Conservation (phyloP, 2,888 invertebrate species). For the Spatulosminthurus flaviceps region DNA sequence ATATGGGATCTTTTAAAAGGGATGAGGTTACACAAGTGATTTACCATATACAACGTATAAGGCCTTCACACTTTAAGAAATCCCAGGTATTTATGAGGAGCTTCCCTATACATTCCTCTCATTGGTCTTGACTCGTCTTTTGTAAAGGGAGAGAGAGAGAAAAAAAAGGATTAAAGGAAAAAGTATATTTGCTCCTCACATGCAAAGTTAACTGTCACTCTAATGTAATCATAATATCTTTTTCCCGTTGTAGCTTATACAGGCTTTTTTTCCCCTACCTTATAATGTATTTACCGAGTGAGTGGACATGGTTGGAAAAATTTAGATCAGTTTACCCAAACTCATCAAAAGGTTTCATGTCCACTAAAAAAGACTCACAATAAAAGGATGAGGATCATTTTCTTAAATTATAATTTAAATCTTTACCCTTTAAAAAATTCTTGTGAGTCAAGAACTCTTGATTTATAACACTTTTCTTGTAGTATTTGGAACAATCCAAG, state of each 20-base stretch:
- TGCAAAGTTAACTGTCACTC: constrained; percentile 41
- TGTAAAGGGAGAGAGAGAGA: constrained; percentile 32
- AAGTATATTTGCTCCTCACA: constrained; percentile 52
- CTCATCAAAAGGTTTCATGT: not conserved
- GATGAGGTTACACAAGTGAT: not conserved
- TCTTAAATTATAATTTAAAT: not conserved
- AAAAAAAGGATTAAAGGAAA: constrained; percentile 46
- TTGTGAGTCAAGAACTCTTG: too few relatives aligned
- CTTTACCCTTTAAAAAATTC: not conserved
- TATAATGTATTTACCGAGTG: too few relatives aligned
- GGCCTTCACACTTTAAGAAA: not conserved
- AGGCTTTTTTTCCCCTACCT: not conserved
- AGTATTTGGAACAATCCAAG: not conserved
- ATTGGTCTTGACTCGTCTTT: not conserved
- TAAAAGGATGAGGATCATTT: not conserved
- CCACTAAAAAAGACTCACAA: not conserved
- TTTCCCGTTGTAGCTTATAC: not conserved
- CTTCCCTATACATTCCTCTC: constrained; percentile 14
- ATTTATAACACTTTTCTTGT: too few relatives aligned
- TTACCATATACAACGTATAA: not conserved
- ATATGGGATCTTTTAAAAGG: too few relatives aligned
- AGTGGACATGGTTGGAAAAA: constrained; percentile 9
- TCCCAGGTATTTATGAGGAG: constrained; percentile 1
- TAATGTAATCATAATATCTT: constrained; percentile 39
- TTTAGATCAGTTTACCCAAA: not conserved